Evolutionary conservation across 2,888 invertebrate species (phyloP), one percentile per base, ranked within the genome.

Genomic region (Hydrotaea diabolus): DNA sequence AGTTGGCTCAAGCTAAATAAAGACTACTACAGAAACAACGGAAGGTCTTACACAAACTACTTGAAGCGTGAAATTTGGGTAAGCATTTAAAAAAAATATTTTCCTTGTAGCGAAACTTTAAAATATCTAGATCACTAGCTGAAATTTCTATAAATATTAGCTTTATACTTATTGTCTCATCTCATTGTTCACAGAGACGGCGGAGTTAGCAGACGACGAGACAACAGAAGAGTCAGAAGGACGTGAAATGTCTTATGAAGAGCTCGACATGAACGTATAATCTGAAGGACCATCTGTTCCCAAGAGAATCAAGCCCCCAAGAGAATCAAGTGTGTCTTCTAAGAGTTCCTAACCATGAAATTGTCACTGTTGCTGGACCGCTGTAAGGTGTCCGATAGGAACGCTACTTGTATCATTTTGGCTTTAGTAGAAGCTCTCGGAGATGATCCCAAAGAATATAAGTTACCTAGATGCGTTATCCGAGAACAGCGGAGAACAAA

Each of bases 381-480:
- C 69, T 46, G 69, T 46, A 69, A 69, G 69, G 69, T 69, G 17
- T 69, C 46, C 69, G 69, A 69, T 46, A 69, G 69, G 43, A 69
- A 46, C 46, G 69, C 46, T 46, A 46, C 69, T 69, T n/a, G 69
- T 69, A 69, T 69, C 3, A 46, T 69, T 69, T 69, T 69, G 69
- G 69, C 69, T 46, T 21, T 21, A 69, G 69, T 69, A 46, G 69
- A 69, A 69, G 69, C 69, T 69, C 46, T 71, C 26, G 19, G n/a
- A 64, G 46, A 46, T 36, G 36, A 39, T 36, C 64, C 64, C 64
- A 66, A 39, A 39, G 21, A 66, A 66, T 43, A 66, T 66, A 66
- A 66, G 69, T 57, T 43, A 55, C 46, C 59, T 46, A 66, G 66
- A 66, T 36, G 39, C 39, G 66, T 66, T 43, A 66, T 66, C 66